Evolutionary conservation across 2,113 vertebrate species (phyloP), one percentile per base, ranked within the genome.

Genomic region (Notiomystis cincta): DNA sequence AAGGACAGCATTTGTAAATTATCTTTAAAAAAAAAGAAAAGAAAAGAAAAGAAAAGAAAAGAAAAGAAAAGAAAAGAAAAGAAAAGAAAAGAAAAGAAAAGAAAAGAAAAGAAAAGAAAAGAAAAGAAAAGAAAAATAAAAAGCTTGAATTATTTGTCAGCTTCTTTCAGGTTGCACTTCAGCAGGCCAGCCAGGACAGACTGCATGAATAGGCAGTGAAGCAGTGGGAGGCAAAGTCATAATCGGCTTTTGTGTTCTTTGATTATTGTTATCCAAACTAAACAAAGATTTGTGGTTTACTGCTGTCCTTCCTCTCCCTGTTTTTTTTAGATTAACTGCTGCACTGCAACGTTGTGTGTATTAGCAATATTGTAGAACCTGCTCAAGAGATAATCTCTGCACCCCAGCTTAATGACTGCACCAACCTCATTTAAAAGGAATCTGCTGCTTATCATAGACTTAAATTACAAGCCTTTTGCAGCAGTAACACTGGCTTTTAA

Each of bases 251-350:
- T 80, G 78, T 76, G 58, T 90, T 73, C 90, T 82, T 86, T 94
- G 82, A 90, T 94, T 94, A 88, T 58, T 94, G 94, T 93, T 93
- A 93, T 56, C 67, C 93, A 91, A 94, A 90, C 75, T 70, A 93
- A 96, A 94, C 87, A 91, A 95, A 96, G 93, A 88, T 88, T 73
- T 83, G 87, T 81, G 70, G 70, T 94, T 93, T 95, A 51, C 35
- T 72, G 66, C 42, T 94, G 93, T 93, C 90, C 90, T 90, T 94
- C 90, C 51, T 92, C 76, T 50, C 67, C 71, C 62, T 33, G 42
- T 23, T 84, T 33, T 79, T 80, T 87, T 66, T 35, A 73, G 67
- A 93, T 95, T 88, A 87, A 93, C 62, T 91, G 73, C 89, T 79
- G 57, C 61, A 53, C 51, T 84, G 62, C 4, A 3, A 89, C 6